A percentile compares a stretch with the other conserved stretches of the same genome.
Conservation (phyloP, 2,888 invertebrate species). For the Criorhina ranunculi region DNA sequence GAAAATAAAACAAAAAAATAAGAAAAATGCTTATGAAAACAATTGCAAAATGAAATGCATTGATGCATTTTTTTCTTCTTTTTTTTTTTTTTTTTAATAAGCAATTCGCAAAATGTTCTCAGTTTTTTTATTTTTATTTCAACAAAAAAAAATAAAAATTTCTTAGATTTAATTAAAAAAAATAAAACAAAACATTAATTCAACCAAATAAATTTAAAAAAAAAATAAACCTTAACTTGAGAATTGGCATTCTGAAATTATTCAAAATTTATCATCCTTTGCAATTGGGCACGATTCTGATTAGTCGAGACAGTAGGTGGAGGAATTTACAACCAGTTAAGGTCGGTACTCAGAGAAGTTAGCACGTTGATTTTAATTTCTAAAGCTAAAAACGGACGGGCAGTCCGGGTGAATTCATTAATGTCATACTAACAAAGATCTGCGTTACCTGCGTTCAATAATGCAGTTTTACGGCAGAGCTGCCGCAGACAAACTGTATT, state of each 20-base stretch:
- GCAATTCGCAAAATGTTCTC: slow-evolving; percentile 70
- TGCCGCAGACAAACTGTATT: no score
- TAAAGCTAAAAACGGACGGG: no score
- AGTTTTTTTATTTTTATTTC: slow-evolving; percentile 44
- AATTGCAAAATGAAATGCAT: slow-evolving; percentile 48
- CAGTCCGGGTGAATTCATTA: no score
- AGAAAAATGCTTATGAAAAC: slow-evolving; percentile 56
- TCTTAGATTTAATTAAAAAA: slow-evolving; percentile 35
- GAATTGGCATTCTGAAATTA: slow-evolving; percentile 41
- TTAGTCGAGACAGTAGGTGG: no score
- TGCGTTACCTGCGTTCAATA: no score
- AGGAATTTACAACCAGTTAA: no score
- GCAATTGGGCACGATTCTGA: background rate
- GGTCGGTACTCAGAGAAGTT: no score
- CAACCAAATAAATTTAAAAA: slow-evolving; percentile 60
- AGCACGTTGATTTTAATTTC: no score
- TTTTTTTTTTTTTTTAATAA: slow-evolving; percentile 58
- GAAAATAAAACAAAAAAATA: slow-evolving; percentile 51
- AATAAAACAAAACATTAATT: slow-evolving; percentile 40
- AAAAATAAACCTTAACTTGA: slow-evolving; percentile 42
- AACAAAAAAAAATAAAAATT: slow-evolving; percentile 17
- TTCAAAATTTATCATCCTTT: background rate
- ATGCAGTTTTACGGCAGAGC: no score
- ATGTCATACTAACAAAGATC: no score
- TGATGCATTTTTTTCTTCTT: slow-evolving; percentile 48